Conservation (phyloP, 2,888 invertebrate species). For the Sesia bembeciformis region DNA sequence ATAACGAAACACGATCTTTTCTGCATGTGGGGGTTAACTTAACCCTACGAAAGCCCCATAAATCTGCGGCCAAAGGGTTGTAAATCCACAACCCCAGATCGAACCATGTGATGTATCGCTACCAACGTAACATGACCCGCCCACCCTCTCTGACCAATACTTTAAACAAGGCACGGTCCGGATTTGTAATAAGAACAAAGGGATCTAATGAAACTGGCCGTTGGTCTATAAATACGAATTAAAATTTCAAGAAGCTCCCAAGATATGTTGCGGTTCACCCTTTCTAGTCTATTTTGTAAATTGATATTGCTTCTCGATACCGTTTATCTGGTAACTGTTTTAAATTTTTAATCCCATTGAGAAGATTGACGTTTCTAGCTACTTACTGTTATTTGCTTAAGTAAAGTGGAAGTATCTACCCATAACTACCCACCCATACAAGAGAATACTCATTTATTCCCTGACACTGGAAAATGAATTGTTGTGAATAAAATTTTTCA, state of each 20-base stretch:
- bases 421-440: too few relatives aligned
- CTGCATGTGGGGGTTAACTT: conserved; percentile 53
- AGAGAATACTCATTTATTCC: too few relatives aligned
- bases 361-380: not conserved
- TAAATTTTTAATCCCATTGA: conserved; percentile 28
- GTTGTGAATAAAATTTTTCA: too few relatives aligned
- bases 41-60: conserved; percentile 50
- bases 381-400: too few relatives aligned
- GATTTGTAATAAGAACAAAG: conserved; percentile 11
- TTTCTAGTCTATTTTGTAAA: conserved; percentile 59
- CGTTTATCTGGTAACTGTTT: conserved; percentile 26
- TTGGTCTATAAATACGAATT: conserved; percentile 49
- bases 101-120: conserved; percentile 43
- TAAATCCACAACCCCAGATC: conserved; percentile 58
- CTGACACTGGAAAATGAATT: too few relatives aligned
- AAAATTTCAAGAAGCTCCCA: conserved; percentile 56
- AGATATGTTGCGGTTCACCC: conserved; percentile 47
- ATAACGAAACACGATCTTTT: conserved; percentile 65
- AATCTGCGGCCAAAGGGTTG: conserved; percentile 68
- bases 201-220: conserved; percentile 28
- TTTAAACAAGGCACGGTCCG: conserved; percentile 1
- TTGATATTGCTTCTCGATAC: conserved; percentile 46
- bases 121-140: conserved; percentile 28
- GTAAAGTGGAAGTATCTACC: too few relatives aligned
- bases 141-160: conserved; percentile 1